A percentile compares a stretch with the other conserved stretches of the same genome.
phyloP scores from a whole-genome alignment of 2,888 invertebrate species.

The Caenorhabditis sp. region DNA sequence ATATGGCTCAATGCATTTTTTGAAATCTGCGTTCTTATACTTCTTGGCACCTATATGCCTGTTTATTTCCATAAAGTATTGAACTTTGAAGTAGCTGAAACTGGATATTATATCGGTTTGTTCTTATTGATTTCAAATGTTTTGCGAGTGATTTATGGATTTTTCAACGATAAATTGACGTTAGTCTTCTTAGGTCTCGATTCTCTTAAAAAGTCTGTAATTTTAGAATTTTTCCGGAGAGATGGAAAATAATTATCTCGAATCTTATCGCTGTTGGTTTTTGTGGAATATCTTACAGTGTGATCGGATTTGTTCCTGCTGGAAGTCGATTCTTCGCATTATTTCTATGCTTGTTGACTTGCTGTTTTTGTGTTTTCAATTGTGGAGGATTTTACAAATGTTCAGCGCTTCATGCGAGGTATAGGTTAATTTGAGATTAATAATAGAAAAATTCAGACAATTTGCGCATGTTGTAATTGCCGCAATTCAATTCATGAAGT shows the following conservation, averaged over 20 bases:
- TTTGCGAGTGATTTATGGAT: slow-evolving; percentile 47
- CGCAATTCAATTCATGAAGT: slow-evolving; percentile 57
- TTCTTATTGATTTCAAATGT: slow-evolving; percentile 47
- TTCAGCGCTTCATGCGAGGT: slow-evolving; percentile 31
- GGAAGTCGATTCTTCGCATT: slow-evolving; percentile 7
- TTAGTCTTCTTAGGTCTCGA: slow-evolving; percentile 6
- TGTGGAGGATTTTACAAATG: slow-evolving; percentile 39
- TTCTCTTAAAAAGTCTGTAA: neutral
- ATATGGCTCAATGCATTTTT: slow-evolving; percentile 61
- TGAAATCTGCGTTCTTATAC: slow-evolving; percentile 53
- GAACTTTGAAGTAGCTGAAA: slow-evolving; percentile 25
- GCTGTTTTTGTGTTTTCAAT: slow-evolving; percentile 20
- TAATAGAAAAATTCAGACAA: slow-evolving; percentile 7
- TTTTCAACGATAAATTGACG: slow-evolving; percentile 51
- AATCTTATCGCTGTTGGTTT: slow-evolving; percentile 28
- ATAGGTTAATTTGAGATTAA: too few species aligned
- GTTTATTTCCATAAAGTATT: slow-evolving; percentile 54
- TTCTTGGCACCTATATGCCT: slow-evolving; percentile 54
- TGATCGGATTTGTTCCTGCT: slow-evolving; percentile 19
- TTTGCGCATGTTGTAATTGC: slow-evolving; percentile 50
- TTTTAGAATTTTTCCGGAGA: slow-evolving; percentile 11
- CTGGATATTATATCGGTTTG: slow-evolving; percentile 30
- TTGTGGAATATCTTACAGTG: slow-evolving; percentile 13
- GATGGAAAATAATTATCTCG: slow-evolving; percentile 16
- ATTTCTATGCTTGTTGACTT: slow-evolving; percentile 8